Conservation (phyloP, 2,113 vertebrate species). For the Neomonachus schauinslandi region DNA sequence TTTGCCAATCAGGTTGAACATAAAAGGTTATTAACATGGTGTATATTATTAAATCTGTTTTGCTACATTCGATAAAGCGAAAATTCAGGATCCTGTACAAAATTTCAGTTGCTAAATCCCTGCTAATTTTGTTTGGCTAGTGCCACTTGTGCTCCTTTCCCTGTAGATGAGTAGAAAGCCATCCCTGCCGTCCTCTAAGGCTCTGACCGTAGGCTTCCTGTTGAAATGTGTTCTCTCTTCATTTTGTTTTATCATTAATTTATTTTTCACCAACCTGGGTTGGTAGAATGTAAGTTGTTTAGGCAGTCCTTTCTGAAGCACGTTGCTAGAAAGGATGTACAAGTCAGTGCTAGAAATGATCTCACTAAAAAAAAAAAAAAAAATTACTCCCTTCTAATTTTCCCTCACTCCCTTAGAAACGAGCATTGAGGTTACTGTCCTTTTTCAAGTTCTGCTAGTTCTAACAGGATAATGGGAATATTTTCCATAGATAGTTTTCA, state of each 20-base stretch:
- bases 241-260: conserved; percentile 4
- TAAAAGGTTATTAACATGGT: neutral
- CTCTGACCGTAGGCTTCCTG: neutral
- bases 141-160: neutral
- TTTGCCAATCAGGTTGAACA: conserved; percentile 16
- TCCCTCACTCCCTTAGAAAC: neutral
- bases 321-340: neutral
- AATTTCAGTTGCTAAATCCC: neutral
- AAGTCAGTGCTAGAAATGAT: neutral
- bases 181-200: neutral
- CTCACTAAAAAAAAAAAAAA: neutral
- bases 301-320: neutral
- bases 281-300: neutral
- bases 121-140: neutral
- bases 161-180: neutral
- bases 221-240: neutral
- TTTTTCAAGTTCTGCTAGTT: neutral
- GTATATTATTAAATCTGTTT: neutral
- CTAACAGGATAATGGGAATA: neutral
- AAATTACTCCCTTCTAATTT: neutral
- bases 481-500: conserved; percentile 8
- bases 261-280: neutral
- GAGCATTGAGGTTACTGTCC: neutral
- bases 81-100: neutral
- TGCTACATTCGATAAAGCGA: neutral